Percentiles rank a stretch among this genome's conserved stretches.
Evolutionary conservation across 2,113 vertebrate genomes (phyloP).

Genomic region (Aegotheles bennettii): DNA sequence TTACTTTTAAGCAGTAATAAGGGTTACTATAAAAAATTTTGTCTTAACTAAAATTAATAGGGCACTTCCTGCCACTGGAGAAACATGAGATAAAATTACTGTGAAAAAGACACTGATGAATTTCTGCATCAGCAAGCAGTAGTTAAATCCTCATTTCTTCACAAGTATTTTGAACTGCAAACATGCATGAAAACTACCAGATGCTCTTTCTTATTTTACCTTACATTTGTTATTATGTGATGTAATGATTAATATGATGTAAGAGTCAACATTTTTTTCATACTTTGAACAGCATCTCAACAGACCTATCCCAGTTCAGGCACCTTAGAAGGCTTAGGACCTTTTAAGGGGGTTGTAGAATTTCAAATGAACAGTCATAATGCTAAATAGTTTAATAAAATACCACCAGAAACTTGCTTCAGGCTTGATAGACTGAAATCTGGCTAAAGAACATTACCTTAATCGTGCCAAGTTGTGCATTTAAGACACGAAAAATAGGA

Average conservation of each 20-base stretch:
- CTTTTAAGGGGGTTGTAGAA: not conserved
- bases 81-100: not conserved
- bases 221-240: not conserved
- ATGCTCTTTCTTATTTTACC: not conserved
- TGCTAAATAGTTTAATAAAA: not conserved
- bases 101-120: not conserved
- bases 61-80: not conserved
- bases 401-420: not conserved
- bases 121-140: not conserved
- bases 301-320: not conserved
- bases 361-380: not conserved
- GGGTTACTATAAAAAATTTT: not conserved
- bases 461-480: not conserved
- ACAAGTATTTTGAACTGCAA: not conserved
- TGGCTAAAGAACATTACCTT: not conserved
- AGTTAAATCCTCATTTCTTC: not conserved
- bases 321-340: not conserved
- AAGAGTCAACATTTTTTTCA: not conserved
- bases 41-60: not conserved
- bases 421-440: not conserved
- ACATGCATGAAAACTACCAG: not conserved
- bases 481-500: not conserved
- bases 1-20: not conserved
- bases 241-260: not conserved
- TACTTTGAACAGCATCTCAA: not conserved